Conservation (phyloP, 2,113 vertebrate species). For the Myrmecobius fasciatus region DNA sequence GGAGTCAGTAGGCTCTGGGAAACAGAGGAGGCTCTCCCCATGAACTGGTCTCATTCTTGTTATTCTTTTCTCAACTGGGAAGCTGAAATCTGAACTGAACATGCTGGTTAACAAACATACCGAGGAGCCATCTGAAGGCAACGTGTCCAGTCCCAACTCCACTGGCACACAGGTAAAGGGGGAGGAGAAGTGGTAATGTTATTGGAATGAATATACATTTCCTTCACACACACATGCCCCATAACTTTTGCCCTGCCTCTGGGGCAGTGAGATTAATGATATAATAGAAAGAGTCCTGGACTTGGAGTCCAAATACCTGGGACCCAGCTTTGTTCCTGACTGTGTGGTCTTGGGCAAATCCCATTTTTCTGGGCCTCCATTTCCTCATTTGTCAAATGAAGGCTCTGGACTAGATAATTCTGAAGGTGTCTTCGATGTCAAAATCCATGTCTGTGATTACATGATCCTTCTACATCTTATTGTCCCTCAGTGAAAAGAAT, state of each 20-base stretch:
- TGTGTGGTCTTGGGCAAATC: not conserved
- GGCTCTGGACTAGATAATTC: not conserved
- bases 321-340: not conserved
- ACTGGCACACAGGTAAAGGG: conserved; percentile 93
- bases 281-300: not conserved
- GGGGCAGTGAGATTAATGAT: not conserved
- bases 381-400: not conserved
- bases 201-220: not conserved
- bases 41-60: not conserved
- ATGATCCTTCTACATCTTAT: not conserved
- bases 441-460: not conserved
- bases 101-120: conserved; percentile 88
- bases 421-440: not conserved
- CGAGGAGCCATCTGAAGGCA: conserved; percentile 94
- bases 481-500: not conserved
- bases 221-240: not conserved
- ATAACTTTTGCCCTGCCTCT: not conserved
- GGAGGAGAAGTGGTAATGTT: not conserved
- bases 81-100: conserved; percentile 94
- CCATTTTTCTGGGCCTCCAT: not conserved
- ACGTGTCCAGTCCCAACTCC: conserved; percentile 95
- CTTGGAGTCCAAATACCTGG: not conserved
- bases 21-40: conserved; percentile 1
- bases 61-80: conserved; percentile 37
- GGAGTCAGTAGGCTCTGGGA: not conserved